phyloP scores from a whole-genome alignment of 2,888 invertebrate species.

The Rotaria magnacalcarata region DNA sequence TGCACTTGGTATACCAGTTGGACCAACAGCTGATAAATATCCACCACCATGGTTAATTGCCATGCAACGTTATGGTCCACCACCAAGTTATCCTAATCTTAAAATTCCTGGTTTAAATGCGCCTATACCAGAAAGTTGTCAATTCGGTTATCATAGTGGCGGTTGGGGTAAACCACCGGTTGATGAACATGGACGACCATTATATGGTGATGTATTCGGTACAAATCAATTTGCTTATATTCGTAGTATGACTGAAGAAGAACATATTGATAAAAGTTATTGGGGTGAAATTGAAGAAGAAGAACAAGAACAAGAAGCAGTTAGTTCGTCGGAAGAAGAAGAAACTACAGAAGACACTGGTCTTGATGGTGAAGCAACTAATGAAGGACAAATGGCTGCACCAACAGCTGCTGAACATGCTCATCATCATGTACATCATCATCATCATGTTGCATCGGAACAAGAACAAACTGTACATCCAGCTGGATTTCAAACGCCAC shows the following conservation, averaged over 20 bases:
- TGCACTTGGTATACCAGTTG: conserved; percentile 96
- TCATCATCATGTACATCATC: conserved; percentile 19
- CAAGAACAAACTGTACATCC: neutral
- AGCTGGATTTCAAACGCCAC: conserved; percentile 19
- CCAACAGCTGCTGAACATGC: neutral
- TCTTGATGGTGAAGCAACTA: conserved; percentile 27
- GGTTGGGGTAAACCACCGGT: conserved; percentile 99
- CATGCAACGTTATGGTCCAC: conserved; percentile 95
- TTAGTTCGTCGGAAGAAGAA: conserved; percentile 49
- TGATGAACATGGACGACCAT: conserved; percentile 90
- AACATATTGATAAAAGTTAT: conserved; percentile 54
- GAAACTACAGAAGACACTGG: neutral
- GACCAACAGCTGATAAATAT: conserved; percentile 67
- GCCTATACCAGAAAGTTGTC: conserved; percentile 90
- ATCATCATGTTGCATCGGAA: neutral
- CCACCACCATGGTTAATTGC: conserved; percentile 94
- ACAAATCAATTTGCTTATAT: conserved; percentile 60
- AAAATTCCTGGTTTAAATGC: conserved; percentile 96
- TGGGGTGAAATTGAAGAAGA: conserved; percentile 63
- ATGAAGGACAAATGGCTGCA: conserved; percentile 2
- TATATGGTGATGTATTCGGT: conserved; percentile 98
- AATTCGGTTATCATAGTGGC: conserved; percentile 97
- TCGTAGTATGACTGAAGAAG: conserved; percentile 68
- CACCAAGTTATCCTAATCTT: conserved; percentile 94
- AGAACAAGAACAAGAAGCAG: conserved; percentile 59